These are phyloP conservation scores for Schizotus pectinicornis DNA, from an alignment of 2,888 invertebrate species.

Conservation along the genomic window DNA sequence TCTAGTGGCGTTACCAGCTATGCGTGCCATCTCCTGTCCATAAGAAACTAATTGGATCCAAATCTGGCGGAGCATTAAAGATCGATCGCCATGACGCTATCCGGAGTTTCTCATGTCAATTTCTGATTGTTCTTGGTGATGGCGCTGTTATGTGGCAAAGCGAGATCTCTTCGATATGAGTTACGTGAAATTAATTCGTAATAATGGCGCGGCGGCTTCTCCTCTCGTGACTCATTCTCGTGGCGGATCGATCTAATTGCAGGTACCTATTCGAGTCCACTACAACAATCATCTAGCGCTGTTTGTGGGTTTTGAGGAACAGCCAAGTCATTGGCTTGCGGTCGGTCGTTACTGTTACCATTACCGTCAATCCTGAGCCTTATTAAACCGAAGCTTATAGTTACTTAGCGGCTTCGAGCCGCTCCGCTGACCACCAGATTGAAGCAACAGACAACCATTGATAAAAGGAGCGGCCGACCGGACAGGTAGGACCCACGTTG, in stretches of 20 bases:
- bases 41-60: no score
- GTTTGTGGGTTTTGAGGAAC: conserved; percentile 7
- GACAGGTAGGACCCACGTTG: no score
- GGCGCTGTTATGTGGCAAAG: not conserved
- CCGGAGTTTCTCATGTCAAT: no score
- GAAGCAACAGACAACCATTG: no score
- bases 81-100: conserved; percentile 8
- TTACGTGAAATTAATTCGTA: conserved; percentile 12
- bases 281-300: not conserved
- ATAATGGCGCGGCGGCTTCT: not conserved
- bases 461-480: no score
- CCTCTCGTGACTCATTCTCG: conserved; percentile 8
- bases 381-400: not conserved
- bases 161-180: not conserved
- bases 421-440: no score
- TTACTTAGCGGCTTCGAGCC: no score
- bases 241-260: conserved; percentile 11
- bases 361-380: not conserved
- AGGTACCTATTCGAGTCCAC: not conserved
- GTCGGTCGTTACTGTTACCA: not conserved
- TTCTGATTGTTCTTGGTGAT: conserved; percentile 3
- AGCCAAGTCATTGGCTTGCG: conserved; percentile 2
- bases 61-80: not conserved
- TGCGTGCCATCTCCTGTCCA: no score
- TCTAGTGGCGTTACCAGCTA: no score